A percentile compares a stretch with the other conserved stretches of the same genome.
phyloP scores from a whole-genome alignment of 23 tunicate species.

The Corella eumyota region DNA sequence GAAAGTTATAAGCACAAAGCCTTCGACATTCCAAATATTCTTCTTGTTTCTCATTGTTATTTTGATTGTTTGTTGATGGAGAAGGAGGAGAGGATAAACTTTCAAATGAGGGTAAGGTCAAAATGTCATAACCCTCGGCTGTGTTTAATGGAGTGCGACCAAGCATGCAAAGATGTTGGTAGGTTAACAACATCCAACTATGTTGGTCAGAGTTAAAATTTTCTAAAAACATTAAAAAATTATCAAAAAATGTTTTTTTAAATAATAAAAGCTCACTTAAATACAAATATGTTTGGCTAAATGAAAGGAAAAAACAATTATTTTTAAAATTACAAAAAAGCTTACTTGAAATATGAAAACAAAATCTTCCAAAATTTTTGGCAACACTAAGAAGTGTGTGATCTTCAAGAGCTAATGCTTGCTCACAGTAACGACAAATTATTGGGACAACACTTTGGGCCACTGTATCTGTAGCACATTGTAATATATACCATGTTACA shows the following conservation, averaged over 20 bases:
- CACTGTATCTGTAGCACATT: conserved; percentile 28
- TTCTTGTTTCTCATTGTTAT: conserved; percentile 20
- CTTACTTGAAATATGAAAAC: conserved; percentile 52
- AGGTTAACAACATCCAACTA: conserved; percentile 37
- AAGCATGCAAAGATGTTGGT: conserved; percentile 37
- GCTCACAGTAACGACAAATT: conserved; percentile 47
- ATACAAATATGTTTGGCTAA: neutral
- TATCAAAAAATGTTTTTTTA: neutral
- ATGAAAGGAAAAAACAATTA: neutral
- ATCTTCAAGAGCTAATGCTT: conserved; percentile 57
- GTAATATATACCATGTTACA: neutral
- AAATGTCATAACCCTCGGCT: conserved; percentile 3
- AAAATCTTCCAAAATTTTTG: conserved; percentile 53
- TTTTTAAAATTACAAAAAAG: too few relatives aligned
- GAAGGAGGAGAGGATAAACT: neutral
- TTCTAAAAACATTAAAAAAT: conserved; percentile 12
- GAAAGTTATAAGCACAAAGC: conserved; percentile 53
- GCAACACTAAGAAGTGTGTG: conserved; percentile 34
- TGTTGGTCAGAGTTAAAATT: conserved; percentile 38
- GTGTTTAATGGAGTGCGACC: conserved; percentile 30
- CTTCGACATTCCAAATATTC: conserved; percentile 46
- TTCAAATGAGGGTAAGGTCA: conserved; percentile 4
- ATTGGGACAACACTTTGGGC: conserved; percentile 46
- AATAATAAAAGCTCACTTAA: neutral
- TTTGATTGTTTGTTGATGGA: neutral